Conservation (phyloP, 2,888 invertebrate species). For the Autographa gamma region DNA sequence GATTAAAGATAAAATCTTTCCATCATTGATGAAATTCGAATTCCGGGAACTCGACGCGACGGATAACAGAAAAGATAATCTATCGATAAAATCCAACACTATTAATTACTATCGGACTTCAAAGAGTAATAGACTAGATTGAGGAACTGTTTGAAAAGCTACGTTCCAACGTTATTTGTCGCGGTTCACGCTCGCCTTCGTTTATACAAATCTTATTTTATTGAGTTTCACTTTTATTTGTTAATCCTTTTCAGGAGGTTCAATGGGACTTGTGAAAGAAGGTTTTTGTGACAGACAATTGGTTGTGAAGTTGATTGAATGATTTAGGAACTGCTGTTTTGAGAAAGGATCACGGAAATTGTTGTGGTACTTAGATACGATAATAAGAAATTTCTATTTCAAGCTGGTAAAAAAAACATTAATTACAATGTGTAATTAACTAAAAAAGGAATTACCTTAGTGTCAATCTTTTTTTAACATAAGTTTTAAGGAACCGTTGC, state of each 20-base stretch:
- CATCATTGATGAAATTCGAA: not conserved
- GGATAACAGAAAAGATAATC: not conserved
- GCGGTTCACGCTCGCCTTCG: constrained; percentile 15
- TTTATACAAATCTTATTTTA: constrained; percentile 25
- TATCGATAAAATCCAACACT: constrained; percentile 36
- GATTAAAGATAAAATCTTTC: not conserved
- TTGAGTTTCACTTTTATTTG: constrained; percentile 18
- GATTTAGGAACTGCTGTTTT: too few relatives aligned
- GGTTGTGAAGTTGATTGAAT: too few relatives aligned
- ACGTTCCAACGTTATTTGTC: constrained; percentile 28
- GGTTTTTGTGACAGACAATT: too few relatives aligned
- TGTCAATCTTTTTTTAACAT: too few relatives aligned
- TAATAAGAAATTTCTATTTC: too few relatives aligned
- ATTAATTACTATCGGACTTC: constrained; percentile 56
- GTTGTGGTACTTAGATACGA: too few relatives aligned
- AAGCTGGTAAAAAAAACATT: too few relatives aligned
- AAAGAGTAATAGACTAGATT: constrained; percentile 57
- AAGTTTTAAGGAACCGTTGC: not conserved
- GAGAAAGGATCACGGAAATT: too few relatives aligned
- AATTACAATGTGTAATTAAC: too few relatives aligned
- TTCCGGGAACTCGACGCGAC: not conserved
- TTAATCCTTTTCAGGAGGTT: constrained; percentile 10
- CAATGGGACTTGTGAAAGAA: not conserved
- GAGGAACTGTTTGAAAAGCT: constrained; percentile 30
- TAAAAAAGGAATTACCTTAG: too few relatives aligned